Conservation (phyloP, 1,140 invertebrate species). For the Diabrotica undecimpunctata region DNA sequence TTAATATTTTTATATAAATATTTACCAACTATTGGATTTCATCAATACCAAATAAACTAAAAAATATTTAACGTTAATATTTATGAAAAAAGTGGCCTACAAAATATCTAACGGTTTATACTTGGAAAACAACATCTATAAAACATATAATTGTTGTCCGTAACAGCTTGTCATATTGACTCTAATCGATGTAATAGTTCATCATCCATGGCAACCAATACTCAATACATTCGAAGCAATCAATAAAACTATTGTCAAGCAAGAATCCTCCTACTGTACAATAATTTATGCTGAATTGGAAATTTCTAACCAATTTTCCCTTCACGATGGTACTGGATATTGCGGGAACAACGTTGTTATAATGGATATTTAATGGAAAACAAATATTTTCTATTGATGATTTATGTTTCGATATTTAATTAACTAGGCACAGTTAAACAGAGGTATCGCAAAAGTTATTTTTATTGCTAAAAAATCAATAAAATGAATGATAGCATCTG, state of each 20-base stretch:
- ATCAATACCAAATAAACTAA: too few relatives aligned
- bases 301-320: neutral
- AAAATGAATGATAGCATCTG: too few relatives aligned
- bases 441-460: too few relatives aligned
- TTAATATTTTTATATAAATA: too few relatives aligned
- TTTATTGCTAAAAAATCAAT: too few relatives aligned
- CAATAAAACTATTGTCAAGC: constrained; percentile 10
- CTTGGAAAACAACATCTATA: too few relatives aligned
- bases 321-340: neutral
- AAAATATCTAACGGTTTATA: too few relatives aligned
- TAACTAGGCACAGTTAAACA: neutral
- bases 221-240: constrained; percentile 15
- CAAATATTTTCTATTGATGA: constrained; percentile 1
- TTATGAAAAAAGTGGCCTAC: too few relatives aligned
- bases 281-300: neutral
- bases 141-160: too few relatives aligned
- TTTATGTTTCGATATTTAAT: neutral
- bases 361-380: constrained; percentile 1
- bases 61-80: too few relatives aligned
- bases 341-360: neutral
- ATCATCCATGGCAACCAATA: constrained; percentile 16
- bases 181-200: constrained; percentile 4
- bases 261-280: neutral
- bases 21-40: too few relatives aligned
- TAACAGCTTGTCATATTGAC: neutral